Evolutionary conservation across 2,888 invertebrate species (phyloP).

Genomic region (Hemistola chrysoprasaria): DNA sequence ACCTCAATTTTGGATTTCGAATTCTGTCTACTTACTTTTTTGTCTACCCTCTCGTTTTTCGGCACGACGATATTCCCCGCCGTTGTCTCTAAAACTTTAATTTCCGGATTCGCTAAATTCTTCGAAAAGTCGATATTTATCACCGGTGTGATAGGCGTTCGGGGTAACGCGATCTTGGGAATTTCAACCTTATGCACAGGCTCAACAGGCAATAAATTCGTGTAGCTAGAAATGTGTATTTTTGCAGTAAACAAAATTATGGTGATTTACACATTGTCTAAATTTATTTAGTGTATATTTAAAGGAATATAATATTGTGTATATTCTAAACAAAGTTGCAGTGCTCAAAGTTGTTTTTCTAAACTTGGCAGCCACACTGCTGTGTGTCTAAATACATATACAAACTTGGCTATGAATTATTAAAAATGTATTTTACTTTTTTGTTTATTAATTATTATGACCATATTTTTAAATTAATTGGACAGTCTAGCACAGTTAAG

Average conservation of each 20-base stretch:
- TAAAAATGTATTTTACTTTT: too few relatives aligned
- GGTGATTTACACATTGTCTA: too few relatives aligned
- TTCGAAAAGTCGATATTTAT: conserved; percentile 73
- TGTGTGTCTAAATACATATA: too few relatives aligned
- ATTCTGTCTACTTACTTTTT: conserved; percentile 53
- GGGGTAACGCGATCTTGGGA: conserved; percentile 40
- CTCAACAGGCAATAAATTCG: conserved; percentile 43
- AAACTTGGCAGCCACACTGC: too few relatives aligned
- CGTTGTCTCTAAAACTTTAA: conserved; percentile 60
- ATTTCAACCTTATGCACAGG: conserved; percentile 45
- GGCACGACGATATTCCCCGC: conserved; percentile 43
- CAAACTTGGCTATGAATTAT: too few relatives aligned
- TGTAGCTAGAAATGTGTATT: conserved; percentile 44
- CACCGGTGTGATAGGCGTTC: conserved; percentile 57
- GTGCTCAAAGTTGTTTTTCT: too few relatives aligned
- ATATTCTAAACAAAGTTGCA: too few relatives aligned
- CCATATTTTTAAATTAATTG: too few relatives aligned
- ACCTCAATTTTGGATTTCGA: conserved; percentile 54
- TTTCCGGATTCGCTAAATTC: conserved; percentile 62
- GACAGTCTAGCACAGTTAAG: too few relatives aligned
- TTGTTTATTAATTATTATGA: too few relatives aligned
- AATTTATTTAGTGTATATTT: too few relatives aligned
- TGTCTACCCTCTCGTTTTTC: conserved; percentile 41
- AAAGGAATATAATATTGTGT: too few relatives aligned
- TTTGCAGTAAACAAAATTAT: not conserved